Base-by-base conservation (phyloP, 2,888 invertebrate species). In the Eupithecia subumbrata region DNA sequence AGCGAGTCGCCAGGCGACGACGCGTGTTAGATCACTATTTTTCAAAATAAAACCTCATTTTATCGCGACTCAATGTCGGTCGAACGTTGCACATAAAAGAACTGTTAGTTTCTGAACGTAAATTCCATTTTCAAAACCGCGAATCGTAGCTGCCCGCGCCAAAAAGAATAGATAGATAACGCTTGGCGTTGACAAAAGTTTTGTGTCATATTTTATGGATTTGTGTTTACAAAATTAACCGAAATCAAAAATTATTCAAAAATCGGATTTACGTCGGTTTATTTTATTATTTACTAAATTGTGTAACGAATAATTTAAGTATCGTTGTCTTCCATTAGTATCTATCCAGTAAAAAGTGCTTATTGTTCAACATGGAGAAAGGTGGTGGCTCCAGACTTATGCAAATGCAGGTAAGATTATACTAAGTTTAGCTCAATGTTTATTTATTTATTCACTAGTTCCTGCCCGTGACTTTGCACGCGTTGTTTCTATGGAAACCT, bases 361-460 rank as follows among this genome's bases (percentile, higher is more conserved):
- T 77, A 75, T 73, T 7, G 37, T 76, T 68, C 74, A 86, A 81
- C 79, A 95, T 95, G 94, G 94, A 95, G 85, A 93, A 90, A 77
- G 89, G 82, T 73, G 90, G 90, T 74, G 92, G 92, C 45, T 95
- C 94, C 71, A 88, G 90, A 81, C 89, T 95, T 45, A 83, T 95
- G 85, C 93, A 95, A 81, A 95, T 95, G 92, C 93, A 95, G 91
- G 94, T 93, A 83, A 87, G 37, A 45, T 4, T 37, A 30, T 3
- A 30, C 16, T 48, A 43, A 16, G 4, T 9, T 3, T 48, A n/a
- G 18, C 8, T 14, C 14, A 43, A 43, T 43, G 5, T 43, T 37
- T 37, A 37, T 37, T 37, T 37, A 37, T 37, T 37, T 37, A 5
- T 37, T 37, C 5, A 7, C 7, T 37, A 37, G 37, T 37, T 37